These are phyloP conservation scores for Ageneiosus marmoratus DNA, from an alignment of 2,113 vertebrate genomes.

Conservation along the genomic window DNA sequence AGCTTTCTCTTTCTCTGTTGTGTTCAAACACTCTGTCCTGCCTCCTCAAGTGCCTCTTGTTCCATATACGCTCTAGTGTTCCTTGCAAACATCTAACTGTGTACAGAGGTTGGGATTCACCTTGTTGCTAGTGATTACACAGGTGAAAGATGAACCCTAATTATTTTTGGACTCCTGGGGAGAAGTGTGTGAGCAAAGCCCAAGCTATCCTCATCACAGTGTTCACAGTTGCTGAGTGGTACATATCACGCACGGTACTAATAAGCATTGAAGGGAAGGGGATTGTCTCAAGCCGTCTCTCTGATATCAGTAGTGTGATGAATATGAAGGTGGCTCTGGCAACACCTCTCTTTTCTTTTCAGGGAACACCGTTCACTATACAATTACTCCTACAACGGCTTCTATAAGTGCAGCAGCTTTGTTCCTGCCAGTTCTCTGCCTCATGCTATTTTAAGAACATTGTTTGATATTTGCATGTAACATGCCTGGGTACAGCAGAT, in stretches of 20 bases:
- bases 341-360: constrained; percentile 30
- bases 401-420: constrained; percentile 24
- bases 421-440: constrained; percentile 2
- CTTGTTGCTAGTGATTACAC: constrained; percentile 8
- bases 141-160: neutral
- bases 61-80: neutral
- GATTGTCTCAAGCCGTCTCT: neutral
- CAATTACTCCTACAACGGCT: constrained; percentile 23
- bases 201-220: neutral
- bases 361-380: constrained; percentile 22
- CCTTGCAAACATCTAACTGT: neutral
- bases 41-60: neutral
- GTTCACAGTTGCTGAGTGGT: too few species aligned
- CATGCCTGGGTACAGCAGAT: neutral
- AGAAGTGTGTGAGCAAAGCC: neutral
- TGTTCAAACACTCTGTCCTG: neutral
- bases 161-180: neutral
- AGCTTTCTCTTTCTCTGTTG: constrained; percentile 18
- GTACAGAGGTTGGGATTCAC: neutral
- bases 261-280: constrained; percentile 1
- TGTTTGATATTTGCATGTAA: constrained; percentile 20
- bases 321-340: constrained; percentile 23
- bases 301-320: constrained; percentile 21
- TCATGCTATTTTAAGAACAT: constrained; percentile 3
- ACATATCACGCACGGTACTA: neutral